Evolutionary conservation across 2,888 invertebrate species (phyloP).

Genomic region (Latrodectus hesperus): DNA sequence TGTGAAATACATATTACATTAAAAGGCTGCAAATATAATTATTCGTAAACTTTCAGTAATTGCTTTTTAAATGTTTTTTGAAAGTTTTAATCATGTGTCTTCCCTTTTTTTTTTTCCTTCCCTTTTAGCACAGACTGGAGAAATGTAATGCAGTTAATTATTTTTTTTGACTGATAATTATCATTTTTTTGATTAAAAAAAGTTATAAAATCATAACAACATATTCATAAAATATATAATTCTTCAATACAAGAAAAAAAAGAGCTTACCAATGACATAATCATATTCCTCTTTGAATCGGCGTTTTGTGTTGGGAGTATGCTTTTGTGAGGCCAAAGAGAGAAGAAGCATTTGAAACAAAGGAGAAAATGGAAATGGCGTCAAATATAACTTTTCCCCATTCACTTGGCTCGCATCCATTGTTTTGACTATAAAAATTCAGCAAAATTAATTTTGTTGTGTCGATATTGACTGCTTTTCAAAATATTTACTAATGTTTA

Average conservation of each 20-base stretch:
- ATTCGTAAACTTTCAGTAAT: no score
- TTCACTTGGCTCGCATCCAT: not conserved
- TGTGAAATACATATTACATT: no score
- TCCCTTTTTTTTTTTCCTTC: no score
- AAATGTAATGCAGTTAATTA: not conserved
- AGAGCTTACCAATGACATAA: conserved; percentile 42
- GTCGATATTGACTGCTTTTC: no score
- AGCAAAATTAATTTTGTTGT: no score
- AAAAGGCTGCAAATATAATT: no score
- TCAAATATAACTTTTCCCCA: conserved; percentile 19
- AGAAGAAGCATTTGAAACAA: conserved; percentile 34
- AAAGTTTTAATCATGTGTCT: no score
- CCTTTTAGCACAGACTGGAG: not conserved
- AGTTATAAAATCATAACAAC: not conserved
- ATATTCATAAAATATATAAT: not conserved
- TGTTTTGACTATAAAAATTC: no score
- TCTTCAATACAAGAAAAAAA: not conserved
- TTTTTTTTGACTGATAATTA: not conserved
- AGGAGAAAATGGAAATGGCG: conserved; percentile 36
- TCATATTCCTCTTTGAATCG: conserved; percentile 34
- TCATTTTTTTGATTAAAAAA: not conserved
- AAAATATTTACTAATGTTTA: no score
- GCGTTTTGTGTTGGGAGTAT: conserved; percentile 25
- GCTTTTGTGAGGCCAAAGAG: conserved; percentile 37
- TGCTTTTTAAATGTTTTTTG: no score